phyloP scores from a whole-genome alignment of 2,113 vertebrate genomes.

The Tapirus terrestris region DNA sequence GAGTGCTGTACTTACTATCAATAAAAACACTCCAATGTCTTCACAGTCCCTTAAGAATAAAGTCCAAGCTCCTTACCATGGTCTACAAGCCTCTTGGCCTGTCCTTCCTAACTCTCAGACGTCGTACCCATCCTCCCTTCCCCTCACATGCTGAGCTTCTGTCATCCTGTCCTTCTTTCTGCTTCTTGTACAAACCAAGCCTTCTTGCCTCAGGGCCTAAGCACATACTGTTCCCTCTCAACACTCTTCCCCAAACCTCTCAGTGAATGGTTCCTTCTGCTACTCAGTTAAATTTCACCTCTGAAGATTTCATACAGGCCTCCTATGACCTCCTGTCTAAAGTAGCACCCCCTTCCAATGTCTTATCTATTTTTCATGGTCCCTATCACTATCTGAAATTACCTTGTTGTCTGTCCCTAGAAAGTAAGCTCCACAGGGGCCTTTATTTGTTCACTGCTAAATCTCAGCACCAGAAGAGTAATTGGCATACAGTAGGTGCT shows the following conservation, averaged over 20 bases:
- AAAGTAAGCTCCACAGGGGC: background rate
- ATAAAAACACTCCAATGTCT: background rate
- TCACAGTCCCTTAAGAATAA: slow-evolving; percentile 28
- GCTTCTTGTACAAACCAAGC: background rate
- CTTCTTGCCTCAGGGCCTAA: background rate
- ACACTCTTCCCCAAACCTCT: background rate
- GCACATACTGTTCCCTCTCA: background rate
- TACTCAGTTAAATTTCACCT: background rate
- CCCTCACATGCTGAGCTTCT: background rate
- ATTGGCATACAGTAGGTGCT: background rate
- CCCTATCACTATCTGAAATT: background rate
- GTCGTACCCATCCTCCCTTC: background rate
- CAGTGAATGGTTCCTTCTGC: background rate
- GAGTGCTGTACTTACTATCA: background rate
- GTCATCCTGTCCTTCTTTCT: background rate
- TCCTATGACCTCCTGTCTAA: background rate
- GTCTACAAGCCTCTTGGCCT: background rate
- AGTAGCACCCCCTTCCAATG: background rate
- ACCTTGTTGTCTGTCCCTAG: background rate
- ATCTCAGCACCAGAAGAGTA: background rate
- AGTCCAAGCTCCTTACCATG: background rate
- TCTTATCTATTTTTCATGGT: background rate
- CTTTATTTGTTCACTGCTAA: slow-evolving; percentile 4
- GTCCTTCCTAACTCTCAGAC: background rate
- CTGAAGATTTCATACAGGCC: background rate